These are phyloP conservation scores for Irena cyanogastra DNA, from an alignment of 2,113 vertebrate species.

Conservation along the genomic window DNA sequence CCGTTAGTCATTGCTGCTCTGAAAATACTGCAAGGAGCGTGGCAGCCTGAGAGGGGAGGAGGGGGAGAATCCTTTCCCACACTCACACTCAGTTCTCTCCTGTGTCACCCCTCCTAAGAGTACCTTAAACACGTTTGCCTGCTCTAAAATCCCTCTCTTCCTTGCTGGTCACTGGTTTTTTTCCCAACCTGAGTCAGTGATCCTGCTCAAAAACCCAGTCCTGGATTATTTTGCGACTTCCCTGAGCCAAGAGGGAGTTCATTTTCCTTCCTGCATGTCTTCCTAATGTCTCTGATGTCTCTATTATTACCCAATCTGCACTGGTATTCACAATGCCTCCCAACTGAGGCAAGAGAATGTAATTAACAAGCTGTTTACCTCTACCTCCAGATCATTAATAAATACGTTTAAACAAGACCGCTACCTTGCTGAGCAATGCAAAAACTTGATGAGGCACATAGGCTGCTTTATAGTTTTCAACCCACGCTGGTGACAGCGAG, in stretches of 20 bases:
- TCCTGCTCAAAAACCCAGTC: background rate
- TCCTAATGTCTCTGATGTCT: conserved; percentile 25
- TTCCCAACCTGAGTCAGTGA: background rate
- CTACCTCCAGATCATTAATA: conserved; percentile 53
- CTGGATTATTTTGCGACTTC: background rate
- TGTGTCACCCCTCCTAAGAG: rapidly evolving
- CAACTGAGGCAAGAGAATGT: conserved; percentile 35
- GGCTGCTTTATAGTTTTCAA: background rate
- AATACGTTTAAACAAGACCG: conserved; percentile 6
- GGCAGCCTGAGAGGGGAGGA: background rate
- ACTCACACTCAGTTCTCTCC: background rate
- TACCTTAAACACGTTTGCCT: background rate
- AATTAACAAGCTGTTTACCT: conserved; percentile 64
- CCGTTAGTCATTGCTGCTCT: background rate
- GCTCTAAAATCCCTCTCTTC: background rate
- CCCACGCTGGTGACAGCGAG: background rate
- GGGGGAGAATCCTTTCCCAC: background rate
- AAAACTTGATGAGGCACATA: background rate
- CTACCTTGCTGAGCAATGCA: conserved; percentile 20
- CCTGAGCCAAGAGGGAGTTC: background rate
- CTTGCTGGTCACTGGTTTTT: background rate
- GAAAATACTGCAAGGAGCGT: background rate
- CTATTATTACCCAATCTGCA: conserved; percentile 33
- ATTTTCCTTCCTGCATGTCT: conserved; percentile 27
- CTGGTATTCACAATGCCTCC: conserved; percentile 10